Base-by-base conservation (phyloP, 2,888 invertebrate genomes). In the Eurytoma adleriae region DNA sequence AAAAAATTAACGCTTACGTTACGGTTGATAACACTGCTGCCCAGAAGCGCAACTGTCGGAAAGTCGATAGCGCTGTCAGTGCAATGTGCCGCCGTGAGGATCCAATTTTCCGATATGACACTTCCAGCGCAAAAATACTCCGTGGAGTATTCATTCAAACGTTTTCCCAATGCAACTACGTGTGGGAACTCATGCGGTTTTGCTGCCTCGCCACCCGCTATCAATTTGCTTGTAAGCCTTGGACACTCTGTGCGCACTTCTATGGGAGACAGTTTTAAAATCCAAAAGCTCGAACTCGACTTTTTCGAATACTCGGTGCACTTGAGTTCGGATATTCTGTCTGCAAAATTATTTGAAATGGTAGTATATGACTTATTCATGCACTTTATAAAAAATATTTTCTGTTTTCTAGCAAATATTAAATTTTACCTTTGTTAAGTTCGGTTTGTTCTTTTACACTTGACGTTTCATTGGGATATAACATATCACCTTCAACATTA, bases 101-200 rank as follows among this genome's bases (percentile, higher is more conserved):
- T 61, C 71, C 71, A 72, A 10, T 52, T 30, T n/a, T 72, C 71
- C 16, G 71, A 72, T 24, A 72, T 13, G n/a, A 72, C 52, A 62
- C 61, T 72, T 16, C 61, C 71, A n/a, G 16, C 52, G 18, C 71
- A 72, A n/a, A 72, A 72, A 27, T 72, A 72, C 1, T 52, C 57
- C 3, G 71, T 72, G 13, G 27, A 50, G 1, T 18, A n/a, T 10
- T 52, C 30, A 13, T 72, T 27, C 5, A 72, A 12, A 10, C 12
- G 16, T 20, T 52, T 24, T 16, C 61, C 71, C n/a, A 72, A 13
- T 7, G 61, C 71, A n/a, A 24, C 71, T 13, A 72, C 7, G 48
- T 72, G 71, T n/a, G 71, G 61, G 12, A 16, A 72, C 16, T 72
- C 71, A 4, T 50, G 20, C 3, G 61, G 71, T 16, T 20, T 50